phyloP scores from a whole-genome alignment of 2,888 invertebrate species.

The Dexiosoma caninum region DNA sequence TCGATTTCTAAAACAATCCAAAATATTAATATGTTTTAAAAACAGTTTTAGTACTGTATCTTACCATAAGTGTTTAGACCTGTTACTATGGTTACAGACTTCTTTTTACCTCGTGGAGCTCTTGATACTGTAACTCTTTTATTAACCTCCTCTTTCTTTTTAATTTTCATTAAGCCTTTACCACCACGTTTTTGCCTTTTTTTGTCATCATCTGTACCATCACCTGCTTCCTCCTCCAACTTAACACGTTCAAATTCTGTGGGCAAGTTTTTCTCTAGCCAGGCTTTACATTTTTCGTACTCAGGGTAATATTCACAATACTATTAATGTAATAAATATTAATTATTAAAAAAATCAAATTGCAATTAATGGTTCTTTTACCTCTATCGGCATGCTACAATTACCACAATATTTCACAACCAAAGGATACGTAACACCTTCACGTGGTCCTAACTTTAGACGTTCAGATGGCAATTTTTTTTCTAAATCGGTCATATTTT shows the following conservation, averaged over 20 bases:
- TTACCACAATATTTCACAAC: conserved; percentile 94
- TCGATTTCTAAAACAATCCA: conserved; percentile 87
- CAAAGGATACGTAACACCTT: conserved; percentile 88
- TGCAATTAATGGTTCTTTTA: conserved; percentile 71
- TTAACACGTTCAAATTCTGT: conserved; percentile 94
- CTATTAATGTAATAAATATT: conserved; percentile 77
- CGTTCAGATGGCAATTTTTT: conserved; percentile 79
- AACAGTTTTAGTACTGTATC: too few species aligned
- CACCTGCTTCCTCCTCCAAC: conserved; percentile 79
- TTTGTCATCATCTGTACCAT: conserved; percentile 90
- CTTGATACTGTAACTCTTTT: conserved; percentile 91
- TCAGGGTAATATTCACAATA: conserved; percentile 99
- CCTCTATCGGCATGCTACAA: conserved; percentile 95
- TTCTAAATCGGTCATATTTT: conserved; percentile 80
- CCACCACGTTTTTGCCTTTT: conserved; percentile 99
- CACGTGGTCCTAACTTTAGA: conserved; percentile 83
- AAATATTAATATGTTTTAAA: not conserved
- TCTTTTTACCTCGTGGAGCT: conserved; percentile 98
- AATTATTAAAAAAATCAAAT: not conserved
- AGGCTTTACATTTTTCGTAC: conserved; percentile 97
- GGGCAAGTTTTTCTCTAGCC: conserved; percentile 96
- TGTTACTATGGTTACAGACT: conserved; percentile 97
- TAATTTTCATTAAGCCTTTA: conserved; percentile 95
- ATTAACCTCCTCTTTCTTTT: conserved; percentile 94
- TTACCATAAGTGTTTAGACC: conserved; percentile 96